Percentiles rank a stretch among this genome's conserved stretches.
These are phyloP conservation scores for Mesocricetus auratus DNA, from an alignment of 2,113 vertebrate genomes.

Conservation along the genomic window DNA sequence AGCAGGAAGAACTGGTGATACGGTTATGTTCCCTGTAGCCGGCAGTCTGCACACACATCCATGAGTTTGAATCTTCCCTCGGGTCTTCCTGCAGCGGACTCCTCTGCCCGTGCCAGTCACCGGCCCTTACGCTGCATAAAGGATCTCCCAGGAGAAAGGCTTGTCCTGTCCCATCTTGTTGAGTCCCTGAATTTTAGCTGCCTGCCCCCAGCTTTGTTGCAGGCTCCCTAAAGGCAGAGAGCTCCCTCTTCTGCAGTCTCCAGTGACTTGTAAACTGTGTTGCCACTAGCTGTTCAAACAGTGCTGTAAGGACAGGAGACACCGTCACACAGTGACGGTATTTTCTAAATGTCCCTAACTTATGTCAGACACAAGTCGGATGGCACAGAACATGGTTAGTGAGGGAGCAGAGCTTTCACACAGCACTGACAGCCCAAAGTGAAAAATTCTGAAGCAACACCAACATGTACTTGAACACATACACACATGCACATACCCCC, in stretches of 20 bases:
- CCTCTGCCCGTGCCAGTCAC: background rate
- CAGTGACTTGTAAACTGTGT: background rate
- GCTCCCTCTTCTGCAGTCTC: background rate
- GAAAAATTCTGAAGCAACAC: background rate
- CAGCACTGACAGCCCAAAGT: background rate
- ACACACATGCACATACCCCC: background rate
- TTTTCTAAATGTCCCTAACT: background rate
- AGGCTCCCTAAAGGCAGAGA: background rate
- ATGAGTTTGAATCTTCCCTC: background rate
- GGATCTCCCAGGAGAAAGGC: background rate
- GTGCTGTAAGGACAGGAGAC: background rate
- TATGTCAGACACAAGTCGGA: background rate
- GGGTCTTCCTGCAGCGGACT: background rate
- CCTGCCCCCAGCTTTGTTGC: background rate
- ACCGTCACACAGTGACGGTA: no score
- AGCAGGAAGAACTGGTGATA: background rate
- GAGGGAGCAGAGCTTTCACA: background rate
- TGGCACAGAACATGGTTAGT: slow-evolving; percentile 5
- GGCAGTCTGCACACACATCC: background rate
- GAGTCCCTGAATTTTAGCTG: background rate
- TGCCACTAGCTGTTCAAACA: background rate
- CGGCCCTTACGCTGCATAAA: background rate
- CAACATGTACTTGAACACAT: background rate
- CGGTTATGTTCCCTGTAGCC: background rate
- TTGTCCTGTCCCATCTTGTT: no score